Evolutionary conservation across 2,797 vertebrate species (phyloP).

Genomic region (Amblyraja radiata): DNA sequence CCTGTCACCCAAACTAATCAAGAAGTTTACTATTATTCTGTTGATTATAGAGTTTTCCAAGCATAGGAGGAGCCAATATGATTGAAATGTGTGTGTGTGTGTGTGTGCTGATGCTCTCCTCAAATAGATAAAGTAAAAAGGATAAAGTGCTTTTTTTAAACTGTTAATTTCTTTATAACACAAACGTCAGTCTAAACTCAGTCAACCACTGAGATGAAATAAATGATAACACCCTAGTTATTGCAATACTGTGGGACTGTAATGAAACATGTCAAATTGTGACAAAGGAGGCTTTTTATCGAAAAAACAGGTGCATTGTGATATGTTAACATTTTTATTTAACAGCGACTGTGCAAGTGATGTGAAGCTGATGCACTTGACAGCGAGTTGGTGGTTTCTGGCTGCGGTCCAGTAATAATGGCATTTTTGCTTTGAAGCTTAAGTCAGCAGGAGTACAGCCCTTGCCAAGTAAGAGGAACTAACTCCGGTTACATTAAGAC

Average conservation of each 20-base stretch:
- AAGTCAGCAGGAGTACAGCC: conserved; percentile 55
- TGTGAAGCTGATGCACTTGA: conserved; percentile 44
- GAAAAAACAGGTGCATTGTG: conserved; percentile 53
- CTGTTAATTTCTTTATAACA: conserved; percentile 20
- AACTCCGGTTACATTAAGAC: conserved; percentile 54
- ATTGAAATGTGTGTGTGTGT: neutral
- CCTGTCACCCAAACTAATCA: no score
- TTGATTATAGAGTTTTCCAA: neutral
- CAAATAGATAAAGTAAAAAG: neutral
- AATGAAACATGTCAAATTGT: conserved; percentile 44
- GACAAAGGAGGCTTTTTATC: conserved; percentile 50
- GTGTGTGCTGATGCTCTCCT: neutral
- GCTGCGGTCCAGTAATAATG: conserved; percentile 56
- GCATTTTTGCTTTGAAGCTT: conserved; percentile 58
- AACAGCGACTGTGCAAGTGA: conserved; percentile 22
- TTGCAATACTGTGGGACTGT: neutral
- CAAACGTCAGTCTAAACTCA: neutral
- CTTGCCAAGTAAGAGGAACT: conserved; percentile 58
- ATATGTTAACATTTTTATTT: conserved; percentile 43
- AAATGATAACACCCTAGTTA: conserved; percentile 10
- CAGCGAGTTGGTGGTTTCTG: conserved; percentile 55
- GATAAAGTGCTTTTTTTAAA: neutral
- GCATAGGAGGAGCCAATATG: neutral
- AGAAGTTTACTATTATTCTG: neutral
- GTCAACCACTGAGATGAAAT: conserved; percentile 11